Conservation (phyloP, 2,113 vertebrate genomes). For the Nothoprocta perdicaria region DNA sequence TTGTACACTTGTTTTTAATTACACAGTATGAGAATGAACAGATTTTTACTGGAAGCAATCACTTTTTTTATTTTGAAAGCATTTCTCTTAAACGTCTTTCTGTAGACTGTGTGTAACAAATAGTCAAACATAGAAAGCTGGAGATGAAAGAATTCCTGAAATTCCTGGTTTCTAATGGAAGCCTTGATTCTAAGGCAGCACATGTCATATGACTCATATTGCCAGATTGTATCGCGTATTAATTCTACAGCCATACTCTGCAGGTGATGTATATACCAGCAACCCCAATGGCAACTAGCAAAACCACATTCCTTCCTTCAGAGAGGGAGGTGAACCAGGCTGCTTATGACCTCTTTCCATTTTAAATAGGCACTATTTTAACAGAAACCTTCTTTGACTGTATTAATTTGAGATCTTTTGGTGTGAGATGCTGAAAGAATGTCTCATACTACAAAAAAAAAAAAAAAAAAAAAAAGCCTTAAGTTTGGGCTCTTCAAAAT, state of each 20-base stretch:
- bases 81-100: background rate
- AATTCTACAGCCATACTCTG: slow-evolving; percentile 4
- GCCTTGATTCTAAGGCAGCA: slow-evolving; percentile 6
- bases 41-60: background rate
- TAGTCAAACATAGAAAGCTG: background rate
- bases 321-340: background rate
- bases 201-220: slow-evolving; percentile 6
- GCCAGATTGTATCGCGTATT: slow-evolving; percentile 34
- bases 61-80: background rate
- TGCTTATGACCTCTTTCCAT: slow-evolving; percentile 54
- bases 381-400: background rate
- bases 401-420: background rate
- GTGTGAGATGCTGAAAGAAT: background rate
- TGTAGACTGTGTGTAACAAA: background rate
- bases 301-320: slow-evolving; percentile 39
- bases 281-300: slow-evolving; percentile 32
- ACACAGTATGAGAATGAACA: background rate
- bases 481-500: background rate
- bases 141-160: slow-evolving; percentile 7
- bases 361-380: slow-evolving; percentile 41
- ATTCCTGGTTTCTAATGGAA: background rate
- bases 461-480: background rate
- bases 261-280: slow-evolving; percentile 46
- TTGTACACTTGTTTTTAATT: background rate
- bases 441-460: background rate